Conservation (phyloP, 35 echinoderm and acorn worm species). For the Stichopus chloronotus region DNA sequence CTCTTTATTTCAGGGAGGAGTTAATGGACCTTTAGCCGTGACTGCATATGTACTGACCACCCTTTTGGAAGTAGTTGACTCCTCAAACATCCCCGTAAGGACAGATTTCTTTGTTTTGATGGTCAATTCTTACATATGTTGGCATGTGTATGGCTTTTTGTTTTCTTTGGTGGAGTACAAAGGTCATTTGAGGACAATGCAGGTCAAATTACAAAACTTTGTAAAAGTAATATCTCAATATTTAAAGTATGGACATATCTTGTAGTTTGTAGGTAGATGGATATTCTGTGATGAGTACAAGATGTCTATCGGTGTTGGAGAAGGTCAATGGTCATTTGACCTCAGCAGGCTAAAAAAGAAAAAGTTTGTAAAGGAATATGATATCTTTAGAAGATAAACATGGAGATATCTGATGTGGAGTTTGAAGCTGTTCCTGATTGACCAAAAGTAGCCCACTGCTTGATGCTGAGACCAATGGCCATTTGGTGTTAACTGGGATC, state of each 20-base stretch:
- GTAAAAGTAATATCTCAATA: neutral
- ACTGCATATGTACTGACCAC: constrained; percentile 55
- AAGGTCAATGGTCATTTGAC: neutral
- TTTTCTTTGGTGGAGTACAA: neutral
- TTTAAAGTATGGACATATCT: neutral
- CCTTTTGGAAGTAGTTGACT: constrained; percentile 24
- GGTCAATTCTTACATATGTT: no score
- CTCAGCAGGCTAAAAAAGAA: neutral
- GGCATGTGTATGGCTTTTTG: neutral
- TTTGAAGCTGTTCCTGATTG: no score
- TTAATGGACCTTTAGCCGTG: constrained; percentile 21
- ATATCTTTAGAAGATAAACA: neutral
- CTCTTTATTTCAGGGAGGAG: constrained; percentile 48
- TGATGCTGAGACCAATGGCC: no score
- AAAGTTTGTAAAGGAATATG: neutral
- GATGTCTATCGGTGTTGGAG: neutral
- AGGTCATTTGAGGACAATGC: neutral
- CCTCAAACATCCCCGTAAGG: neutral
- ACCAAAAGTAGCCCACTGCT: no score
- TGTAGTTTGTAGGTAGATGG: neutral
- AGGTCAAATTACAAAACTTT: neutral
- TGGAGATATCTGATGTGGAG: no score
- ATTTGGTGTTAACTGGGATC: no score
- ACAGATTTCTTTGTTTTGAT: neutral
- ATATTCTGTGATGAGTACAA: neutral